Percentiles rank a stretch among this genome's conserved stretches.
Conservation (phyloP, 2,797 vertebrate species). For the Gorsachius magnificus region DNA sequence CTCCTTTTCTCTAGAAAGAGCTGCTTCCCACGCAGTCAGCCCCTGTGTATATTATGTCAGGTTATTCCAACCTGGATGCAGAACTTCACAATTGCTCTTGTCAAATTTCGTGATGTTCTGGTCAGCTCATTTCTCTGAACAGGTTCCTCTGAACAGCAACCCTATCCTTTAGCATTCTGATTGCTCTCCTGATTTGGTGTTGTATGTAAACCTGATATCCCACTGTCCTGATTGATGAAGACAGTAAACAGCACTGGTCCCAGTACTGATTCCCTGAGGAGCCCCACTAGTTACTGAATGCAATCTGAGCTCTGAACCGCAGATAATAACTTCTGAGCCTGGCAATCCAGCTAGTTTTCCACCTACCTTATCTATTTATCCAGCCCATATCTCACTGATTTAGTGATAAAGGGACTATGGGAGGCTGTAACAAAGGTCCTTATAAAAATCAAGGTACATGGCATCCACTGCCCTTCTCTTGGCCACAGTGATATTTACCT, state of each 20-base stretch:
- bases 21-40: not conserved
- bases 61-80: not conserved
- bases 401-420: not conserved
- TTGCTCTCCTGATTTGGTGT: not conserved
- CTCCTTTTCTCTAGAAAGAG: not conserved
- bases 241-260: not conserved
- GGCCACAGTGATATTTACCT: not conserved
- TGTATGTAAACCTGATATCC: not conserved
- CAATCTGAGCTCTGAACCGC: not conserved
- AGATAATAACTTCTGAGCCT: not conserved
- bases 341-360: not conserved
- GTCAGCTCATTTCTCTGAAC: not conserved
- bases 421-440: not conserved
- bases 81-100: not conserved
- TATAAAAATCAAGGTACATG: not conserved
- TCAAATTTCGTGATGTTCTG: not conserved
- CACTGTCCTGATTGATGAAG: not conserved
- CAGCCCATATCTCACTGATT: not conserved
- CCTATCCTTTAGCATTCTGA: not conserved
- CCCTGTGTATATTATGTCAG: not conserved
- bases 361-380: not conserved
- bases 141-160: not conserved
- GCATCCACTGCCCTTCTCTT: not conserved
- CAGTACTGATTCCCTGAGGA: not conserved
- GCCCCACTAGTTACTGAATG: not conserved